These are phyloP conservation scores for Euwallacea fornicatus DNA, from an alignment of 1,140 invertebrate genomes.

Conservation along the genomic window DNA sequence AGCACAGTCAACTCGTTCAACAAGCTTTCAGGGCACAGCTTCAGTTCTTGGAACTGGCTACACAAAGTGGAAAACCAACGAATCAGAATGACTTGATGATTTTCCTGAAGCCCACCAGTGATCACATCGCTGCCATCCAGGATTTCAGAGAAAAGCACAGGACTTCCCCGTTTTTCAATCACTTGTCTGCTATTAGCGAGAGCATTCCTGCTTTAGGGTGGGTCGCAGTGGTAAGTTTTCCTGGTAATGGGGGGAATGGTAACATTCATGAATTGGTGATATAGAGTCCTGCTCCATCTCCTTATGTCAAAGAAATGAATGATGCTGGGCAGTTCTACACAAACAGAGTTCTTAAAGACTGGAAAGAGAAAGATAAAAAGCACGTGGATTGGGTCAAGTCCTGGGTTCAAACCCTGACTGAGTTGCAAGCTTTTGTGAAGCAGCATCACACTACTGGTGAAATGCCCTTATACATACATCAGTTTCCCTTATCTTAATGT, in stretches of 20 bases:
- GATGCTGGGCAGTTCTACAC: slow-evolving; percentile 97
- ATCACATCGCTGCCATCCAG: slow-evolving; percentile 81
- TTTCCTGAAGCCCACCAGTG: slow-evolving; percentile 80
- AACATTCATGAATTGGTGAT: neutral
- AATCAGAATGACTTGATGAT: slow-evolving; percentile 67
- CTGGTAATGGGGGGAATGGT: neutral
- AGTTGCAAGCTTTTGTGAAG: slow-evolving; percentile 88
- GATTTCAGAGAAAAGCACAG: slow-evolving; percentile 88
- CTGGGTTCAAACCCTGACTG: slow-evolving; percentile 86
- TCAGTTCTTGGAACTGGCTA: slow-evolving; percentile 75
- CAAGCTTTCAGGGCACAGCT: slow-evolving; percentile 81
- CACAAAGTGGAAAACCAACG: slow-evolving; percentile 65
- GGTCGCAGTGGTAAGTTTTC: slow-evolving; percentile 69
- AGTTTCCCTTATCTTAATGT: neutral
- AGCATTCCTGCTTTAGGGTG: slow-evolving; percentile 95
- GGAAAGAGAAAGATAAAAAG: slow-evolving; percentile 88
- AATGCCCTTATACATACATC: neutral
- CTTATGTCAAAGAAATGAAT: slow-evolving; percentile 96
- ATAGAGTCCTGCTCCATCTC: slow-evolving; percentile 76
- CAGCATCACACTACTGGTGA: slow-evolving; percentile 92
- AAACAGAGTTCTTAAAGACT: slow-evolving; percentile 97
- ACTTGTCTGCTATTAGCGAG: slow-evolving; percentile 93
- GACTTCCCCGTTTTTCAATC: slow-evolving; percentile 86
- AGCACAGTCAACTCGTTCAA: slow-evolving; percentile 78
- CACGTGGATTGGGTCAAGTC: slow-evolving; percentile 94